phyloP scores from a whole-genome alignment of 2,888 invertebrate genomes.

The Aspidiotus destructor region DNA sequence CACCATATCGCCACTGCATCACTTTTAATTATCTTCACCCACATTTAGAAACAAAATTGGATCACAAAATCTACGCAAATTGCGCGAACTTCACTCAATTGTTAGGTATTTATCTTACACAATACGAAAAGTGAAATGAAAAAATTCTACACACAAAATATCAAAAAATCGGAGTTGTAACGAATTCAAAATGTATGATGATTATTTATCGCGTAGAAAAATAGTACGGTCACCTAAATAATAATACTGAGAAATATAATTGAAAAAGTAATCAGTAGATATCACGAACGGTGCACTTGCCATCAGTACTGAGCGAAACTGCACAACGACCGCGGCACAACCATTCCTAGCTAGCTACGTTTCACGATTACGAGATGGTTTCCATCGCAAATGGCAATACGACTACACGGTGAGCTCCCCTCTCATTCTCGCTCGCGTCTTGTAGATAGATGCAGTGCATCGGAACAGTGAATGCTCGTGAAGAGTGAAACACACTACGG shows the following conservation, averaged over 20 bases:
- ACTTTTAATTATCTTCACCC: slow-evolving; percentile 35
- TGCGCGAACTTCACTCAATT: slow-evolving; percentile 11
- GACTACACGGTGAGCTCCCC: too few species aligned
- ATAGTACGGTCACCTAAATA: not conserved
- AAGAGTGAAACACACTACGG: not conserved
- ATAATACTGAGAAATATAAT: too few species aligned
- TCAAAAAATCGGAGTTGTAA: not conserved
- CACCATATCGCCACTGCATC: slow-evolving; percentile 38
- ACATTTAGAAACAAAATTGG: slow-evolving; percentile 34
- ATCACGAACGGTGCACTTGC: too few species aligned
- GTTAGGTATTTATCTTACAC: not conserved
- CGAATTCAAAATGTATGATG: not conserved
- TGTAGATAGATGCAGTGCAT: not conserved
- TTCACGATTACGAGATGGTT: too few species aligned
- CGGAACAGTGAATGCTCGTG: not conserved
- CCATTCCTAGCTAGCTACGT: too few species aligned
- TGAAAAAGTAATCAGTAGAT: not conserved
- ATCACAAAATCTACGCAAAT: slow-evolving; percentile 8
- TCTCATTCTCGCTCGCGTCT: too few species aligned
- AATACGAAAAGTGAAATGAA: not conserved
- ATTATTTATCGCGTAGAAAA: too few species aligned
- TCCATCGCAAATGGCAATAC: too few species aligned
- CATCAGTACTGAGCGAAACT: too few species aligned
- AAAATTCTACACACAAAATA: not conserved
- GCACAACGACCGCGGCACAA: too few species aligned